These are phyloP conservation scores for Etheostoma spectabile DNA, from an alignment of 2,113 vertebrate species.

Conservation along the genomic window DNA sequence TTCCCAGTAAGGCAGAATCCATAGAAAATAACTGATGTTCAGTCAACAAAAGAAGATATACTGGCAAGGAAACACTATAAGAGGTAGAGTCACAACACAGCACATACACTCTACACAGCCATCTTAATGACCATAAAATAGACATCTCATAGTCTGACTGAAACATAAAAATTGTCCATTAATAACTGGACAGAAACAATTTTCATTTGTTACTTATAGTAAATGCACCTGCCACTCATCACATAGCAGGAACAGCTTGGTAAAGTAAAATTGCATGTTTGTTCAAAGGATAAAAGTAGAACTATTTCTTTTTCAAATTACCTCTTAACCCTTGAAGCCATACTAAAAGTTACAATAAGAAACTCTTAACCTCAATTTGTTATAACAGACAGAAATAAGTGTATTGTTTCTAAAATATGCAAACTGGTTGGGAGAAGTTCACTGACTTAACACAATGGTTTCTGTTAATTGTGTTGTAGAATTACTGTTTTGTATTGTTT, in stretches of 20 bases:
- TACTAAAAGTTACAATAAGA: neutral
- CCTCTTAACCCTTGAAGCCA: neutral
- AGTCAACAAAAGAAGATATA: neutral
- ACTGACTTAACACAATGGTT: neutral
- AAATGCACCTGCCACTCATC: neutral
- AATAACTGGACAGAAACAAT: neutral
- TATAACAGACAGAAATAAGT: neutral
- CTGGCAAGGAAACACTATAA: constrained; percentile 15
- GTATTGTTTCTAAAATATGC: neutral
- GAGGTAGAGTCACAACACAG: neutral
- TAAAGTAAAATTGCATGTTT: constrained; percentile 15
- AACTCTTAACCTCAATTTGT: neutral
- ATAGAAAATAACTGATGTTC: neutral
- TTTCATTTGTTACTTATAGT: constrained; percentile 7
- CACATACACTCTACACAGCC: neutral
- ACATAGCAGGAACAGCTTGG: constrained; percentile 2
- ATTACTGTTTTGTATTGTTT: constrained; percentile 11
- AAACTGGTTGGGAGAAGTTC: neutral
- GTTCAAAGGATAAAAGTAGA: neutral
- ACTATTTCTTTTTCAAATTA: neutral
- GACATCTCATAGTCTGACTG: neutral
- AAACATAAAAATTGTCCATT: constrained; percentile 30
- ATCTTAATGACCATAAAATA: constrained; percentile 24
- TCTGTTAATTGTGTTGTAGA: constrained; percentile 11
- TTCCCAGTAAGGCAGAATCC: neutral